Evolutionary conservation across 2,113 vertebrate genomes (phyloP).

Genomic region (Datnioides undecimradiatus): DNA sequence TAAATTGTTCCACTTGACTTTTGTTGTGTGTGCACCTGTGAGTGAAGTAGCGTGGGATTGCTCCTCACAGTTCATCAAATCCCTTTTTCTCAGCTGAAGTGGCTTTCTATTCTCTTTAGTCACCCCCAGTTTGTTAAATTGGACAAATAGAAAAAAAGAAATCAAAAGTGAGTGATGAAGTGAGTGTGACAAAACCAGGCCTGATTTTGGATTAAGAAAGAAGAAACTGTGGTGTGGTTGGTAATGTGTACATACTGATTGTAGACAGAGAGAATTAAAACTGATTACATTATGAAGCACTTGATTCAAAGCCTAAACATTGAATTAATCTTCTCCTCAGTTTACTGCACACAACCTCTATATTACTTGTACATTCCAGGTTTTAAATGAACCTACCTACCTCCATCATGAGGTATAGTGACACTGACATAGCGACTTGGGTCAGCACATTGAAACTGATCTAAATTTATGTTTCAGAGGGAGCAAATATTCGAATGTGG

Average conservation of each 20-base stretch:
- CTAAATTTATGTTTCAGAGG: conserved; percentile 80
- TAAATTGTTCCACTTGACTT: conserved; percentile 84
- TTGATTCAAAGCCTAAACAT: not conserved
- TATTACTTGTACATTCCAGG: not conserved
- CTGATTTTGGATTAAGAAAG: conserved; percentile 34
- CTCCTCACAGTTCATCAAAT: conserved; percentile 74
- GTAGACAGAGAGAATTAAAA: not conserved
- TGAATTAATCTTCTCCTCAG: not conserved
- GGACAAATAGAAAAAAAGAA: conserved; percentile 54
- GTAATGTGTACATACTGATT: conserved; percentile 2
- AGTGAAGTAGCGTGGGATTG: conserved; percentile 82
- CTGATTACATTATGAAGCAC: not conserved
- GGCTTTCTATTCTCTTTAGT: conserved; percentile 73
- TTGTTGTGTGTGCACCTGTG: conserved; percentile 85
- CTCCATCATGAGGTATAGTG: no score
- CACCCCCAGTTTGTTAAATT: conserved; percentile 80
- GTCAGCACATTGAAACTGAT: not conserved
- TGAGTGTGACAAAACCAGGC: conserved; percentile 49
- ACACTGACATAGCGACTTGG: not conserved
- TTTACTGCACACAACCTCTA: not conserved
- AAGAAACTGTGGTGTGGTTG: conserved; percentile 22
- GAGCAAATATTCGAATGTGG: conserved; percentile 87
- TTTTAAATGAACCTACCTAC: not conserved
- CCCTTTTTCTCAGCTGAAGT: conserved; percentile 52
- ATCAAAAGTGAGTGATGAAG: conserved; percentile 58